Percentiles rank a stretch among this genome's conserved stretches.
Conservation (phyloP, 1,140 invertebrate genomes). For the Drosophila rhopaloa region DNA sequence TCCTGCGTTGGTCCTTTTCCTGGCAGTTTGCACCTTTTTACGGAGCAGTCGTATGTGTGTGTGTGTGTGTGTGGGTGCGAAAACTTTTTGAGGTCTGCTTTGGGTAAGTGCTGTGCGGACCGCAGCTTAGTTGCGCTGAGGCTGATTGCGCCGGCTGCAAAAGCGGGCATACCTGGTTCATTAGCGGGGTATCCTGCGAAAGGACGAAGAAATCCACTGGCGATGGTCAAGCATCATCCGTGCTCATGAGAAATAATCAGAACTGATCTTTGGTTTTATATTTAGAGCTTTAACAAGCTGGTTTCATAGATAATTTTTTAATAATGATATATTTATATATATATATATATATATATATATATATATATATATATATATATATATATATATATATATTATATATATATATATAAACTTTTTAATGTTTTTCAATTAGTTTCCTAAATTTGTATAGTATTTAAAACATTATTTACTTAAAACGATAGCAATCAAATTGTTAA, state of each 20-base stretch:
- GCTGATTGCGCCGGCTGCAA: conserved; percentile 59
- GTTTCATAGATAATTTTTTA: no score
- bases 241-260: background rate
- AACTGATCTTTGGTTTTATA: background rate
- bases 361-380: no score
- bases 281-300: background rate
- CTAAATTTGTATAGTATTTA: no score
- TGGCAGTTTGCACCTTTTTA: conserved; percentile 78
- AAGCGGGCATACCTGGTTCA: conserved; percentile 18
- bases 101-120: conserved; percentile 80
- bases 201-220: conserved; percentile 4
- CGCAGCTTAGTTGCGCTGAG: conserved; percentile 79
- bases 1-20: conserved; percentile 45
- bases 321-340: no score
- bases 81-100: conserved; percentile 81
- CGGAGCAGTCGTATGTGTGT: conserved; percentile 16
- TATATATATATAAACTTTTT: no score
- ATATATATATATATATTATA: no score
- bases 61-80: conserved; percentile 60
- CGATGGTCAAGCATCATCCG: background rate
- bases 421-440: no score
- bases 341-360: no score
- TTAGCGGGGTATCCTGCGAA: background rate
- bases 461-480: background rate
- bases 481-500: background rate